phyloP scores from a whole-genome alignment of 2,888 invertebrate genomes.

The Nycteola revayana region DNA sequence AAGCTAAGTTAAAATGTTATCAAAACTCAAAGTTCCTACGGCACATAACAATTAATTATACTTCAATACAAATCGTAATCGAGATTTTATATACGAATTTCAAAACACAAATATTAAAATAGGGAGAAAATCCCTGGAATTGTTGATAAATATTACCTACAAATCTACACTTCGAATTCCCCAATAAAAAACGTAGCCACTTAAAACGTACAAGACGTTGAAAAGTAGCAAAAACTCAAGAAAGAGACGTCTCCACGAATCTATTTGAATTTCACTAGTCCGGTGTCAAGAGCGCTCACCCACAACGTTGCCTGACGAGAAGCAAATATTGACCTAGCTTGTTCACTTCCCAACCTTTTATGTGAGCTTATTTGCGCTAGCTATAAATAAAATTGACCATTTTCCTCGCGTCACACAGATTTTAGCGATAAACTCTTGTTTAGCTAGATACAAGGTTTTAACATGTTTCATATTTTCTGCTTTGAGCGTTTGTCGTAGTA shows the following conservation, averaged over 20 bases:
- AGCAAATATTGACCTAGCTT: conserved; percentile 61
- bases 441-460: conserved; percentile 20
- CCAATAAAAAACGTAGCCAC: too few species aligned
- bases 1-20: too few species aligned
- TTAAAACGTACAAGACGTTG: too few species aligned
- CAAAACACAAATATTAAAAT: too few species aligned
- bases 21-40: too few species aligned
- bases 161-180: too few species aligned
- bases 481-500: too few species aligned
- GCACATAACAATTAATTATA: too few species aligned
- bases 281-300: conserved; percentile 52
- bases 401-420: conserved; percentile 30
- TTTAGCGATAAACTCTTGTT: conserved; percentile 26
- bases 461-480: conserved; percentile 17
- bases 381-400: conserved; percentile 36
- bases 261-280: conserved; percentile 64
- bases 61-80: too few species aligned
- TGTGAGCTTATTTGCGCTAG: conserved; percentile 44
- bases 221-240: conserved; percentile 7
- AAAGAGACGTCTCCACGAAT: conserved; percentile 29
- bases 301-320: conserved; percentile 64
- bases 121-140: too few species aligned
- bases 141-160: too few species aligned
- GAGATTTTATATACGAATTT: too few species aligned
- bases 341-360: conserved; percentile 54